Evolutionary conservation across 2,797 vertebrate species (phyloP).

Genomic region (Myripristis jacobus): DNA sequence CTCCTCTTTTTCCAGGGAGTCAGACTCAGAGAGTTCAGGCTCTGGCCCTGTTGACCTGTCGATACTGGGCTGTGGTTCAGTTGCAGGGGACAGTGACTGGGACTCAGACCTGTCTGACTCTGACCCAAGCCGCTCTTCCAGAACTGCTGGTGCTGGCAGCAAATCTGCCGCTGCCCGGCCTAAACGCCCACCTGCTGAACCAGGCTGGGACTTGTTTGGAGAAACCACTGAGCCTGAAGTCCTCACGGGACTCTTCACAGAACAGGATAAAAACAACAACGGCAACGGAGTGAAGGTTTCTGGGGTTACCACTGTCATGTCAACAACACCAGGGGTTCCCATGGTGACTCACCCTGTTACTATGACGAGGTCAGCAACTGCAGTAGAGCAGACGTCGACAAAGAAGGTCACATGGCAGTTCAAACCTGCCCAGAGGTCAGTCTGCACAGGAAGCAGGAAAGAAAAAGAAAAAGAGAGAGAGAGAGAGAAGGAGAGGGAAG

Average conservation of each 20-base stretch:
- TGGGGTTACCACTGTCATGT: slow-evolving; percentile 25
- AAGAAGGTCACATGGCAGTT: slow-evolving; percentile 84
- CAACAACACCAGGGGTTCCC: slow-evolving; percentile 27
- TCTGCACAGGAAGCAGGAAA: slow-evolving; percentile 81
- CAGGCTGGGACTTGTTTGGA: slow-evolving; percentile 80
- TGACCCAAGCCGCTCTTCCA: slow-evolving; percentile 69
- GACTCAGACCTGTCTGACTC: slow-evolving; percentile 85
- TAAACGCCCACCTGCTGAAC: slow-evolving; percentile 50
- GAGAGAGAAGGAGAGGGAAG: slow-evolving; percentile 75
- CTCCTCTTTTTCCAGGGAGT: slow-evolving; percentile 71
- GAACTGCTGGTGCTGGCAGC: slow-evolving; percentile 43
- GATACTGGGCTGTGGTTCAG: slow-evolving; percentile 76
- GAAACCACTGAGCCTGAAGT: slow-evolving; percentile 75
- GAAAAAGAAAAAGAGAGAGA: slow-evolving; percentile 79
- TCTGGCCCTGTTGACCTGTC: slow-evolving; percentile 81
- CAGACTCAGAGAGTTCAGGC: slow-evolving; percentile 84
- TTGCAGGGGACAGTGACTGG: slow-evolving; percentile 86
- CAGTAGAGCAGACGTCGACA: slow-evolving; percentile 48
- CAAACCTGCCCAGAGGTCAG: slow-evolving; percentile 77
- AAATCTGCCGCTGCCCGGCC: slow-evolving; percentile 46
- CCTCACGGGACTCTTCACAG: slow-evolving; percentile 68
- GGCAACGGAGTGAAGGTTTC: slow-evolving; percentile 15
- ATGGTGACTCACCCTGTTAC: slow-evolving; percentile 35
- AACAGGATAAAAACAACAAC: slow-evolving; percentile 53
- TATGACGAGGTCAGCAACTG: neutral